Evolutionary conservation across 2,797 vertebrate genomes (phyloP), one percentile per base, ranked within the genome.

Genomic region (Acanthurus leucopareius): DNA sequence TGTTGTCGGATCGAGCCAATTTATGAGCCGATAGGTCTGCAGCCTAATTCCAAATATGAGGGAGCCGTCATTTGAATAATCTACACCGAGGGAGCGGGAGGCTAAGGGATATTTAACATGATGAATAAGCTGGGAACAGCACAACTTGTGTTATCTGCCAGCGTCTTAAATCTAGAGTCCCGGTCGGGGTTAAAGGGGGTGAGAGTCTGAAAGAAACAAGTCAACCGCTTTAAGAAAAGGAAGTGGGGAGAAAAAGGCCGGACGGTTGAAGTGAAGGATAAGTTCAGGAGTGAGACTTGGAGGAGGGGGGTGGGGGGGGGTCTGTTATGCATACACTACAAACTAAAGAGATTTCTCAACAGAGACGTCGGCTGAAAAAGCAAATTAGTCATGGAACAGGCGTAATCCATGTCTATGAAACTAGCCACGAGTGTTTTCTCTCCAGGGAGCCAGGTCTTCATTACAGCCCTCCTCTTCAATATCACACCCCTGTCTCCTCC

Each of bases 11-110:
- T 83, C 19, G 42, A 57, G 44, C 13, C 65, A 85, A 92, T 93
- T 90, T 92, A 93, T 83, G 86, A 86, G 71, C 66, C 48, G 60
- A 88, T 88, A 85, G 44, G 73, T 91, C 90, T 82, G 51, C 71
- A 44, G 75, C 60, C 86, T 91, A 89, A 93, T 93, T 92, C 84
- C 69, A 87, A 88, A 89, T 89, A 91, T 86, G 90, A 85, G 82
- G 75, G 73, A 77, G 83, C 73, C 60, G 69, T 79, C 88, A 83
- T 89, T 92, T 93, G 81, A 91, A 93, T 93, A 90, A 93, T 92
- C 85, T 86, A 90, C 83, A 86, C 70, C 7, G 7, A 67, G 77
- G 69, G 75, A 87, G 73, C 17, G 19, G 72, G 80, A 68, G 83
- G 84, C 87, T 84, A 84, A 83, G 86, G 75, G 86, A 91, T 90